Base-by-base conservation (phyloP, 2,888 invertebrate species). In the Agrochola lychnidis region DNA sequence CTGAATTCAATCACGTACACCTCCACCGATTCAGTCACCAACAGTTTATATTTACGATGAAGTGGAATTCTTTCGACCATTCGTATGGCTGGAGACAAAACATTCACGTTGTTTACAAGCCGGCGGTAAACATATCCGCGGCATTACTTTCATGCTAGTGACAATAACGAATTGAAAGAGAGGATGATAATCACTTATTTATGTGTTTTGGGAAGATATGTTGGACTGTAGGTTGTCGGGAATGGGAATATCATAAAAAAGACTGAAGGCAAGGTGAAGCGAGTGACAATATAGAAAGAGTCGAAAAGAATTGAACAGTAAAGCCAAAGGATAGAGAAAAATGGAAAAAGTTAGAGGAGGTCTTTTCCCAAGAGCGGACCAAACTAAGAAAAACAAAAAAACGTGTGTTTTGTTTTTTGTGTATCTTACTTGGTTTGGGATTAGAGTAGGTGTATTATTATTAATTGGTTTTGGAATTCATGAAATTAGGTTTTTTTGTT, bases 21-120 rank as follows among this genome's bases (percentile, higher is more conserved):
- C 78, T 10, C 22, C 59, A 16, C 22, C 40, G 53, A 75, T 74
- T 67, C 82, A 68, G 59, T 75, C 78, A 78, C 72, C 70, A 71
- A 69, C 76, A 78, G 82, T 85, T 86, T 78, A 87, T 87, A 79
- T 87, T 87, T 85, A 87, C 78, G 74, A 77, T 82, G 74, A 61
- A 64, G 12, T 19, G 68, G 73, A 85, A 87, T 86, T 87, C 87
- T 83, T 86, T 80, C 67, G 63, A n/a, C 56, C 76, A 75, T 78
- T 71, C 62, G 56, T 36, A 68, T 42, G 78, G 12, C 22, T 56
- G 63, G 56, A 85, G 85, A 79, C 86, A 81, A 82, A 83, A 87
- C 85, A 86, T 56, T 53, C 40, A 2, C 30, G 22, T 75, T 87
- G 85, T 87, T 87, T 85, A 81, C 69, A 76, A 36, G 48, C 22